Percentiles rank a stretch among this genome's conserved stretches.
These are phyloP conservation scores for Calyptommatus sinebrachiatus DNA, from an alignment of 2,113 vertebrate genomes.

Conservation along the genomic window DNA sequence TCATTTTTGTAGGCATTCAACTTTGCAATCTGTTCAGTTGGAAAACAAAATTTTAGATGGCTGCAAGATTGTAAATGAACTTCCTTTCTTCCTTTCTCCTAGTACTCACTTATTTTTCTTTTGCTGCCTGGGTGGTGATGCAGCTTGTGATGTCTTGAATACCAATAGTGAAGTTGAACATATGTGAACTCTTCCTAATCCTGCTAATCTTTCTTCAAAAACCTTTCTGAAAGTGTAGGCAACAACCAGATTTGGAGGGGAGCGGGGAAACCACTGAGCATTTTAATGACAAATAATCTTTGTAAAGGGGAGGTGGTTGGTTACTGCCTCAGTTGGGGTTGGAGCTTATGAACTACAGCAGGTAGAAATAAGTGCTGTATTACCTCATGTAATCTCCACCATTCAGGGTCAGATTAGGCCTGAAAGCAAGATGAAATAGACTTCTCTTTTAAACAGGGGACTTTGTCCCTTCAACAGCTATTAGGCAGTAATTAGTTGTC, in stretches of 20 bases:
- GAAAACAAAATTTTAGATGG: not conserved
- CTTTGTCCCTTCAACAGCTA: constrained; percentile 83
- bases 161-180: constrained; percentile 92
- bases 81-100: constrained; percentile 17
- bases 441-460: constrained; percentile 70
- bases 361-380: constrained; percentile 72
- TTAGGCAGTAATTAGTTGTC: constrained; percentile 94
- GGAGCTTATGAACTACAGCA: constrained; percentile 71
- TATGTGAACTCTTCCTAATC: constrained; percentile 98
- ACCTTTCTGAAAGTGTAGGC: constrained; percentile 84
- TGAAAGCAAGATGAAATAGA: constrained; percentile 67
- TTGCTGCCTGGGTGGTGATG: constrained; percentile 83
- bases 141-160: constrained; percentile 83
- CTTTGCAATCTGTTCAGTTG: not conserved
- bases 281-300: constrained; percentile 81
- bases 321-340: constrained; percentile 67
- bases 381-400: constrained; percentile 71
- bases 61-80: not conserved
- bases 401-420: constrained; percentile 74
- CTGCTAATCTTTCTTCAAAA: constrained; percentile 95
- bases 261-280: constrained; percentile 60
- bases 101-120: constrained; percentile 37
- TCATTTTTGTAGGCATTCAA: fast-evolving
- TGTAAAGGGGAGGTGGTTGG: constrained; percentile 53
- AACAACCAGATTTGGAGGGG: constrained; percentile 78